Percentiles rank a stretch among this genome's conserved stretches.
These are phyloP conservation scores for Aurelia sp. DNA, from an alignment of 30 jellyfish, hydroid and myxozoan genomes.

Conservation along the genomic window DNA sequence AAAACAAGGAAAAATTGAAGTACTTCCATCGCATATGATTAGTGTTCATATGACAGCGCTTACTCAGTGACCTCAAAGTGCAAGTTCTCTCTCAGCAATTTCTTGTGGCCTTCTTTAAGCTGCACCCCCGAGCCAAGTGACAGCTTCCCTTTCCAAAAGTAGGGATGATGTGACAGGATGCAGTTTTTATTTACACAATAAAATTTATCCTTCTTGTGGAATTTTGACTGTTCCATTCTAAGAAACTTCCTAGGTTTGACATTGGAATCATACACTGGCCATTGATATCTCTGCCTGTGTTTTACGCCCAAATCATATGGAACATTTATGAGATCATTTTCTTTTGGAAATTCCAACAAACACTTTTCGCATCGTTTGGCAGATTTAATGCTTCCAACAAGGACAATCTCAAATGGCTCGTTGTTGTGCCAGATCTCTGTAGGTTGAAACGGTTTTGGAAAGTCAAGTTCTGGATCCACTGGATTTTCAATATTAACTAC, in stretches of 20 bases:
- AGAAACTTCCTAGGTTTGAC: constrained; percentile 8
- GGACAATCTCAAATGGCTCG: constrained; percentile 24
- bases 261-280: constrained; percentile 10
- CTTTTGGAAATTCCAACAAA: not conserved
- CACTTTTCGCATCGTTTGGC: constrained; percentile 15
- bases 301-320: constrained; percentile 26
- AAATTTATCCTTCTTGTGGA: no score
- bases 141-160: constrained; percentile 39
- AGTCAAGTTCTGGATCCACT: no score
- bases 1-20: no score
- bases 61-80: no score
- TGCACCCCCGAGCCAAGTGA: constrained; percentile 33
- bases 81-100: no score
- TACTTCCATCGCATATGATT: no score
- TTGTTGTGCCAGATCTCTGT: constrained; percentile 44
- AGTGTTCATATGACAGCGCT: no score
- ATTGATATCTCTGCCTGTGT: constrained; percentile 39
- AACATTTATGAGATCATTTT: not conserved
- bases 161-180: constrained; percentile 25
- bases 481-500: no score
- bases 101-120: not conserved
- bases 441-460: constrained; percentile 7
- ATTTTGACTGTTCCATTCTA: no score
- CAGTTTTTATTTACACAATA: constrained; percentile 15
- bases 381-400: constrained; percentile 1